These are phyloP conservation scores for Neosilurus hyrtlii DNA, from an alignment of 2,797 vertebrate genomes.

Conservation along the genomic window DNA sequence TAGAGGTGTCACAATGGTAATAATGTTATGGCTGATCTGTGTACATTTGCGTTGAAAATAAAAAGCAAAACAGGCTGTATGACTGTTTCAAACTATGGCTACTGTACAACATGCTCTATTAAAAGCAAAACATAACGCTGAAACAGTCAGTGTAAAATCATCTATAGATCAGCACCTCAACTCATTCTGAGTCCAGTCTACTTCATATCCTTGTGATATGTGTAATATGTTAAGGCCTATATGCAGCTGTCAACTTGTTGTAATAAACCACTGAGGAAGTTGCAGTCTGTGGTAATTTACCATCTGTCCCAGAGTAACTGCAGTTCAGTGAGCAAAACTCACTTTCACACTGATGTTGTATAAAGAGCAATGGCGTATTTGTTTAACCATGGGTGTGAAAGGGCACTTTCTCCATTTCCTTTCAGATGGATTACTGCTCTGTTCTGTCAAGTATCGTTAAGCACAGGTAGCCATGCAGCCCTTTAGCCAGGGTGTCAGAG, in stretches of 20 bases:
- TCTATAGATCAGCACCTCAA: conserved; percentile 67
- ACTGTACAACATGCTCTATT: conserved; percentile 74
- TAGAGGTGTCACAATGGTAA: no score
- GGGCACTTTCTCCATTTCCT: conserved; percentile 6
- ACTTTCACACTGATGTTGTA: neutral
- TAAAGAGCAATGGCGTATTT: conserved; percentile 1
- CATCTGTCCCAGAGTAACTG: conserved; percentile 48
- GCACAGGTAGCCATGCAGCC: conserved; percentile 88
- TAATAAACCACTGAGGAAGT: conserved; percentile 50
- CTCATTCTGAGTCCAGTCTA: conserved; percentile 65
- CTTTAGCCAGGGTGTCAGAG: conserved; percentile 82
- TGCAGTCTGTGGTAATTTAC: conserved; percentile 46
- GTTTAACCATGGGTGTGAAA: conserved; percentile 48
- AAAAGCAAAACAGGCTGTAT: conserved; percentile 50
- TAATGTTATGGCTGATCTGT: neutral
- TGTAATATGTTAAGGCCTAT: conserved; percentile 55
- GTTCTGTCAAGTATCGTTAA: conserved; percentile 66
- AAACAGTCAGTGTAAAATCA: conserved; percentile 71
- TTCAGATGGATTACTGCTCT: conserved; percentile 41
- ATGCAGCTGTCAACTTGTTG: conserved; percentile 57
- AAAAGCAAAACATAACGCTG: conserved; percentile 61
- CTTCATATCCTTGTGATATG: conserved; percentile 46
- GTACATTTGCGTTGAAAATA: conserved; percentile 25
- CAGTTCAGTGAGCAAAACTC: neutral
- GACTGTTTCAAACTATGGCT: conserved; percentile 75